Percentiles rank a stretch among this genome's conserved stretches.
Conservation (phyloP, 2,797 vertebrate genomes). For the Peromyscus nudipes region DNA sequence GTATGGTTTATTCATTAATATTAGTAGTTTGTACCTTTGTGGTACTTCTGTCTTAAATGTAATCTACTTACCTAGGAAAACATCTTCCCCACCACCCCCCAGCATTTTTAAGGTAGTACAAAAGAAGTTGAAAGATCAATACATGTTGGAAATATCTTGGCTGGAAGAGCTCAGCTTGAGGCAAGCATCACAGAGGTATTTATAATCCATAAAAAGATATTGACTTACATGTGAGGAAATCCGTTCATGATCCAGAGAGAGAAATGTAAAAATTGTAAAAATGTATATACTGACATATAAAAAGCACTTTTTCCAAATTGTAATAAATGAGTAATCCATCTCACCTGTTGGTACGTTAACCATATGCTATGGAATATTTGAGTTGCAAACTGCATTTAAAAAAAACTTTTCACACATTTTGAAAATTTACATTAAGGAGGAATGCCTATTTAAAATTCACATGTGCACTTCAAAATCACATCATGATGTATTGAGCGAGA, state of each 20-base stretch:
- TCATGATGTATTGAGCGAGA: not conserved
- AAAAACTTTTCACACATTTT: not conserved
- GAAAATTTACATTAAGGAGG: not conserved
- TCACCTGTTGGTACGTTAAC: not conserved
- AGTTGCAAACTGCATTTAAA: not conserved
- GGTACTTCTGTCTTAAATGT: not conserved
- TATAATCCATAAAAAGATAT: not conserved
- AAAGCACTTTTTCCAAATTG: not conserved
- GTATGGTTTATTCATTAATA: slow-evolving; percentile 66
- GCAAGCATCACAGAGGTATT: not conserved
- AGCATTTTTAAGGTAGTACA: not conserved
- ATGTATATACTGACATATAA: not conserved
- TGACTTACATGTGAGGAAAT: not conserved
- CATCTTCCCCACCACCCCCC: not conserved
- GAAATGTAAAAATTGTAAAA: slow-evolving; percentile 23
- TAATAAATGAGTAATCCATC: not conserved
- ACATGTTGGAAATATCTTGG: not conserved
- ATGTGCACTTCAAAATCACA: not conserved
- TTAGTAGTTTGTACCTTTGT: not conserved
- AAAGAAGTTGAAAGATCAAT: not conserved
- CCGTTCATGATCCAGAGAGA: not conserved
- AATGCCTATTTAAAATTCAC: not conserved
- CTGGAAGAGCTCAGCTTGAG: not conserved
- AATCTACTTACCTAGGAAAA: not conserved
- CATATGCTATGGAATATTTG: not conserved